Evolutionary conservation across 2,797 vertebrate genomes (phyloP), one percentile per base, ranked within the genome.

Genomic region (Silurus lanzhouensis): DNA sequence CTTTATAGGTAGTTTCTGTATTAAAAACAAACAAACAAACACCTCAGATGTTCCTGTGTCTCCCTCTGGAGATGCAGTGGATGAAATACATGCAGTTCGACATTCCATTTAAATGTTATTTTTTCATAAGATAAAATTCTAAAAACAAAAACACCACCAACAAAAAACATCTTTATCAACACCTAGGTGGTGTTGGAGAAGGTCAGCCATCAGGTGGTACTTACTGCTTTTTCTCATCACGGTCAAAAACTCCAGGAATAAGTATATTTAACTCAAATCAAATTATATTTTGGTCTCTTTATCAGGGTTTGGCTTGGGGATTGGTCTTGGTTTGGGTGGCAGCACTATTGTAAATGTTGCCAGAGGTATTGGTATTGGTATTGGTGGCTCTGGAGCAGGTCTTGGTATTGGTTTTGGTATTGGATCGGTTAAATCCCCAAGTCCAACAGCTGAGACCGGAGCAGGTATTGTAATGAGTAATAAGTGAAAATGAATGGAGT

Each of bases 51-150:
- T 82, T 67, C 52, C 19, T 15, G 38, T 84, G 48, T 80, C 55
- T 82, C 90, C 88, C 68, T 90, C 90, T 91, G 57, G 77, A 86
- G 92, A 92, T 92, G 63, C 83, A 78, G 67, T 0, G 52, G 84
- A 44, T 68, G 44, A 67, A 70, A 22, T 75, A 19, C 66, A 84
- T 82, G 71, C 55, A 17, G 6, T 4, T 61, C 19, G 63, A 31
- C 25, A 76, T 1, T 25, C 13, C n/a, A 17, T 57, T 74, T 76
- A 9, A 27, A 1, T 27, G 55, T 17, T n/a, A 72, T 5, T 48
- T 72, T 46, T n/a, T 38, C 20, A 6, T 48, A 75, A 0, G 1
- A 79, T 46, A 63, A 63, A 38, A 38, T 38, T 38, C 38, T 38
- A 38, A 38, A 38, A 38, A 38, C 38, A 38, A 38, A 38, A 38